Evolutionary conservation across 2,888 invertebrate species (phyloP), one percentile per base, ranked within the genome.

Genomic region (Sylvicola fuscatus): DNA sequence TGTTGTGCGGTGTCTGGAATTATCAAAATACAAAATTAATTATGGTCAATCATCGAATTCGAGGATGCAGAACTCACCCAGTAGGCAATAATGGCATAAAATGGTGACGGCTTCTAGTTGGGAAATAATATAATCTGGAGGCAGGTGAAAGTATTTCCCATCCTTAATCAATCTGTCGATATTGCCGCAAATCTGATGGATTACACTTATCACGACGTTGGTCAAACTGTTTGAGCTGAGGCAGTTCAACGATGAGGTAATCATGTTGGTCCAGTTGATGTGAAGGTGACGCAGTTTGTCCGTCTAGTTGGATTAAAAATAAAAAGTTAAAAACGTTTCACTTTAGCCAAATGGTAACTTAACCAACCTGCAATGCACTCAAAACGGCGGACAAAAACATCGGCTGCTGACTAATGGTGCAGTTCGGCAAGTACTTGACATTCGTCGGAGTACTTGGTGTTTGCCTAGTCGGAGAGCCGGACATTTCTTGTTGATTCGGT

Each of bases 371-470:
- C 37, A 86, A 57, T 3, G 84, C 82, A 47, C 72, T 76, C 44
- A 82, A 61, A 34, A 84, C 69, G 17, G 82, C 78, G 14, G 79
- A 71, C 21, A 84, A 58, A 51, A 89, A 84, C 68, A 86, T 79
- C 17, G 79, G 74, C 52, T 87, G 83, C 49, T 83, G 79, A 27
- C 74, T 74, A 39, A 80, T 73, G 28, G 72, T 56, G 38, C 71
- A 64, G 29, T 73, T 70, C 14, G 70, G 65, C 34, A 70, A 52
- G 46, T 74, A 75, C 43, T 72, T 70, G 3, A 72, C 57, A 41
- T 64, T 63, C 31, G 44, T 43, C 7, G 45, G 43, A 3, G 48
- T 41, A 0, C 52, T 53, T 10, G 54, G 53, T 2, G 54, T 53
- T 37, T 49, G 53, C 40, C 47, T 55, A 4, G 53, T 56, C 1